Base-by-base conservation (phyloP, 1,140 invertebrate species). In the Apolygus lucorum region DNA sequence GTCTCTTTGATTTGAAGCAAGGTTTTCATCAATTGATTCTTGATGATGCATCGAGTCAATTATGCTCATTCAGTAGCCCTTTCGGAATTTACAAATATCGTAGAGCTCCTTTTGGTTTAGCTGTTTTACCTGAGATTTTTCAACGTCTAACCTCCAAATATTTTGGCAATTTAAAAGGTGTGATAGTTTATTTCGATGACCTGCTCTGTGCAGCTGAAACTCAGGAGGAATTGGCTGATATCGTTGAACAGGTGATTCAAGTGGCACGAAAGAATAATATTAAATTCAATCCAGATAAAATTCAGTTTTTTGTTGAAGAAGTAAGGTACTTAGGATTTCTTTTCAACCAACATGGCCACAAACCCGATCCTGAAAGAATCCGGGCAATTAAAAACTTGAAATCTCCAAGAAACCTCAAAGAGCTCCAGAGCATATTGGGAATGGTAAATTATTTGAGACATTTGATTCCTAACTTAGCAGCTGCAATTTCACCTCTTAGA, bases 281-380 rank as follows among this genome's bases (percentile, higher is more conserved):
- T n/a, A 77, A 76, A 68, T 74, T 81, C 59, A 79, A 81, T 74
- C 72, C 70, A 52, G 74, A 75, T 14, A 82, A 82, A 75, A 76
- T 79, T 73, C n/a, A 70, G 24, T 70, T 49, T 54, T 64, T 21
- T 52, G 17, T 65, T 1, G 49, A 52, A 25, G 28, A 75, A 63
- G 72, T 81, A 4, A 76, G 74, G 42, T 81, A 77, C 73, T 69
- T 82, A 42, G 80, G 79, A 2, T 70, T 75, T 54, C 68, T 75
- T 52, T 73, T 78, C 62, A 71, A 73, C 62, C 65, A 67, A 68
- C 52, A 77, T n/a, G 79, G 78, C 14, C 72, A 81, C 1, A 75
- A 73, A 69, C 73, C 77, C 2, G 77, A 81, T 68, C 73, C 73
- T 2, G 72, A 76, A 2, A 78, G 79, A 70, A 69, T 80, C 1